Evolutionary conservation across 2,797 vertebrate genomes (phyloP).

Genomic region (Lithobates pipiens): DNA sequence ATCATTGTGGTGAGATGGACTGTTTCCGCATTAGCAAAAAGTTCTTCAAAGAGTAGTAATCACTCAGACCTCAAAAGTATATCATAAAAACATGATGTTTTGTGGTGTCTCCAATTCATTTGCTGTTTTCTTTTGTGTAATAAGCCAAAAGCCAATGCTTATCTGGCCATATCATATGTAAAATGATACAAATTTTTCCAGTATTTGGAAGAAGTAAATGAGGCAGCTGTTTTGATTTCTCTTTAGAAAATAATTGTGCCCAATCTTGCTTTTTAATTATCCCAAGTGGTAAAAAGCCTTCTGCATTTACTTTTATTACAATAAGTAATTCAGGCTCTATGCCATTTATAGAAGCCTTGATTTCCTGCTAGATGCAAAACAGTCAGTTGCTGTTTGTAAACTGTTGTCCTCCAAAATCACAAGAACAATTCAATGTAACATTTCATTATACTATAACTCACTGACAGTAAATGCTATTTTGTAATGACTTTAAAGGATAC

Average conservation of each 20-base stretch:
- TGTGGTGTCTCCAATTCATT: too few species aligned
- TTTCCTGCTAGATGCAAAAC: conserved; percentile 8
- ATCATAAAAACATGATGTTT: too few species aligned
- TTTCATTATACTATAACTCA: background rate
- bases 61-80: too few species aligned
- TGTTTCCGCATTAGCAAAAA: too few species aligned
- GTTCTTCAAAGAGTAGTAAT: too few species aligned
- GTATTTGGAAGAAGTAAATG: background rate
- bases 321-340: background rate
- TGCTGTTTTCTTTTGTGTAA: too few species aligned
- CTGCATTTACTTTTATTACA: background rate
- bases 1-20: too few species aligned
- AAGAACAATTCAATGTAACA: background rate
- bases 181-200: background rate
- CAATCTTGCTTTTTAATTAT: conserved; percentile 28
- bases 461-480: too few species aligned
- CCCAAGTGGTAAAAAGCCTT: background rate
- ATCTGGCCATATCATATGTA: background rate
- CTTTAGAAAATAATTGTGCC: background rate
- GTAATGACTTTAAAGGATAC: too few species aligned
- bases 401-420: background rate
- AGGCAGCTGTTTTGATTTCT: conserved; percentile 18
- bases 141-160: background rate
- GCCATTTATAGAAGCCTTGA: conserved; percentile 4
- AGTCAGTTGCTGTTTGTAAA: background rate